phyloP scores from a whole-genome alignment of 2,113 vertebrate species.

The Scomber colias region DNA sequence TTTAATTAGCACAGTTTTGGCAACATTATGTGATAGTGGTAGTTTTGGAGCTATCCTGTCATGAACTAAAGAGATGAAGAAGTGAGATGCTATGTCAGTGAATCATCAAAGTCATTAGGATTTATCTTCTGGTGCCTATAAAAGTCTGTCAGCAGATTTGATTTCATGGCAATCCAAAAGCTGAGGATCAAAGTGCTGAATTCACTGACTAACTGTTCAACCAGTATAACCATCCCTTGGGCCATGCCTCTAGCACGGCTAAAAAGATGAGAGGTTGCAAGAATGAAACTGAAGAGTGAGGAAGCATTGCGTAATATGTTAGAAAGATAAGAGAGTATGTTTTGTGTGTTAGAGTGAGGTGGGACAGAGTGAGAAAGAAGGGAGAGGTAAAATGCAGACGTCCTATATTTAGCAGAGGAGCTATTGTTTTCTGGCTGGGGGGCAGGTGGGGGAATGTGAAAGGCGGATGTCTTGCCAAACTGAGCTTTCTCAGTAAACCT shows the following conservation, averaged over 20 bases:
- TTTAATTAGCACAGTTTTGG: no score
- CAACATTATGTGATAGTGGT: neutral
- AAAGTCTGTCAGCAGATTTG: neutral
- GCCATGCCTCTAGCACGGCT: neutral
- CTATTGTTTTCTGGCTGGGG: slow-evolving; percentile 69
- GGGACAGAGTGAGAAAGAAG: slow-evolving; percentile 46
- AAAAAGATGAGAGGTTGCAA: slow-evolving; percentile 33
- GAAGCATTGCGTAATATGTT: slow-evolving; percentile 14
- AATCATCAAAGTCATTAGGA: slow-evolving; percentile 9
- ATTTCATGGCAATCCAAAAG: slow-evolving; percentile 28
- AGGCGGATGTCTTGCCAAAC: slow-evolving; percentile 39
- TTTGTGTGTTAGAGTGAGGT: slow-evolving; percentile 18
- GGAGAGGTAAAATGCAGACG: slow-evolving; percentile 62
- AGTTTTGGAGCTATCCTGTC: neutral
- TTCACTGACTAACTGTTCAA: neutral
- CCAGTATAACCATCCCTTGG: neutral
- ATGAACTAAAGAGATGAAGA: neutral
- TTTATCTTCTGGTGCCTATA: slow-evolving; percentile 23
- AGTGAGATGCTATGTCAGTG: slow-evolving; percentile 8
- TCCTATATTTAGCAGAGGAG: slow-evolving; percentile 76
- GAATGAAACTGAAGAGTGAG: slow-evolving; percentile 7
- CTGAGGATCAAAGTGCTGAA: slow-evolving; percentile 29
- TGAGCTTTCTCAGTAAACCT: slow-evolving; percentile 47
- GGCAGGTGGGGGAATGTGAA: neutral
- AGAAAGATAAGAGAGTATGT: slow-evolving; percentile 25